Evolutionary conservation across 2,888 invertebrate genomes (phyloP).

Genomic region (Chrysina gloriosa): DNA sequence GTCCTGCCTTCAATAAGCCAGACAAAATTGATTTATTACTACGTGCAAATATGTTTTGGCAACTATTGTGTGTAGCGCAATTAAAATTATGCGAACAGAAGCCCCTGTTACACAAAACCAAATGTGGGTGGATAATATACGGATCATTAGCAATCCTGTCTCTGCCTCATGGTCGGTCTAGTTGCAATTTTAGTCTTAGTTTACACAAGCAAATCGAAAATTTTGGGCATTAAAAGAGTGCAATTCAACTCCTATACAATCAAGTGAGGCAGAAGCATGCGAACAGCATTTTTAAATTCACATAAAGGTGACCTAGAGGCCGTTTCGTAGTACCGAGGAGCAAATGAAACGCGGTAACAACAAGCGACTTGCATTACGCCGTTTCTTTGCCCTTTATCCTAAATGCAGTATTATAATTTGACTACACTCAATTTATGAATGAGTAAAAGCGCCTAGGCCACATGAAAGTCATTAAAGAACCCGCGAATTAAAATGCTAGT

Average conservation of each 20-base stretch:
- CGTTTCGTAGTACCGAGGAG: background rate
- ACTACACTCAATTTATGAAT: background rate
- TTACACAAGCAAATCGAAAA: constrained; percentile 11
- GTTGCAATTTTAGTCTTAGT: background rate
- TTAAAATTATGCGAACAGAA: background rate
- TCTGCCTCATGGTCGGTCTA: background rate
- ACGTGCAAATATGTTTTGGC: background rate
- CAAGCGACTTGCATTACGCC: too few species aligned
- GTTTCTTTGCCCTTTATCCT: background rate
- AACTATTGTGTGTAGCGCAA: background rate
- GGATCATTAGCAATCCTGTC: background rate
- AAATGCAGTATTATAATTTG: background rate
- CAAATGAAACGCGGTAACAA: background rate
- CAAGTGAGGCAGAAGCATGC: constrained; percentile 6
- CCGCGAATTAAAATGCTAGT: too few species aligned
- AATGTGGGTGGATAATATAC: background rate
- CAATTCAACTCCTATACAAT: background rate
- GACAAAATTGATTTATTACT: constrained; percentile 14
- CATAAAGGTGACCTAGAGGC: background rate
- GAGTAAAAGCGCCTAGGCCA: background rate
- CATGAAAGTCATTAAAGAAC: background rate
- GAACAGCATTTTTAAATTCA: constrained; percentile 12
- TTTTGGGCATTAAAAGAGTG: too few species aligned
- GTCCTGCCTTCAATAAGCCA: background rate
- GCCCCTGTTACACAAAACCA: background rate